These are phyloP conservation scores for Petromus typicus DNA, from an alignment of 2,113 vertebrate genomes.

Conservation along the genomic window DNA sequence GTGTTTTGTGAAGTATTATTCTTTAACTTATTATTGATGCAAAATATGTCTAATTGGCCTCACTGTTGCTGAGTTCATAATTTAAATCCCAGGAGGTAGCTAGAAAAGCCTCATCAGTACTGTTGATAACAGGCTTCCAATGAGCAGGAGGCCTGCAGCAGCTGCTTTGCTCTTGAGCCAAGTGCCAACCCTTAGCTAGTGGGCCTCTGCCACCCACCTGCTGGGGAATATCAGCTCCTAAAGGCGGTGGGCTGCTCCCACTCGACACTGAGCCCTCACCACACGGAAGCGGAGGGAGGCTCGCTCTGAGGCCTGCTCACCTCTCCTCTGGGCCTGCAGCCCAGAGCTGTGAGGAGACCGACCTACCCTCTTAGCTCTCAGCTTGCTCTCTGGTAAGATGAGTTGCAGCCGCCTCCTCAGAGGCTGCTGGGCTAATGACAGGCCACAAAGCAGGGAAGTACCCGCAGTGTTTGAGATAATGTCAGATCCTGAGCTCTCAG, in stretches of 20 bases:
- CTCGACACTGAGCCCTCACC: not conserved
- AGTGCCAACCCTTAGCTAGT: not conserved
- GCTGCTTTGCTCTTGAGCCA: not conserved
- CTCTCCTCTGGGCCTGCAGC: not conserved
- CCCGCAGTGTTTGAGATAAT: not conserved
- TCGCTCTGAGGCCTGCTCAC: not conserved
- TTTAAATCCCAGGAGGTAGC: constrained; percentile 36
- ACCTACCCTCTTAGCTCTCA: not conserved
- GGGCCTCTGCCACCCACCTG: not conserved
- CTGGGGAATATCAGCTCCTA: not conserved
- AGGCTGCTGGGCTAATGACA: not conserved
- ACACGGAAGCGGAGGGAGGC: not conserved
- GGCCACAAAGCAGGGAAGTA: not conserved
- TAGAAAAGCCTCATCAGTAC: not conserved
- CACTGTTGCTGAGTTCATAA: constrained; percentile 33
- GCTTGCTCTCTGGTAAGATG: not conserved
- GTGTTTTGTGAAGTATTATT: constrained; percentile 15
- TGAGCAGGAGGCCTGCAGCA: not conserved
- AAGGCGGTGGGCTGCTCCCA: not conserved
- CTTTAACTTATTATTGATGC: constrained; percentile 1
- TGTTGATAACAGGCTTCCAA: not conserved
- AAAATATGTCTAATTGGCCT: not conserved
- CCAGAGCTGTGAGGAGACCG: not conserved
- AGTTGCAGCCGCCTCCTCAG: not conserved
- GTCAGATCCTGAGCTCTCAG: too few species aligned